Base-by-base conservation (phyloP, 2,113 vertebrate genomes). In the Phrynocephalus versicolor region DNA sequence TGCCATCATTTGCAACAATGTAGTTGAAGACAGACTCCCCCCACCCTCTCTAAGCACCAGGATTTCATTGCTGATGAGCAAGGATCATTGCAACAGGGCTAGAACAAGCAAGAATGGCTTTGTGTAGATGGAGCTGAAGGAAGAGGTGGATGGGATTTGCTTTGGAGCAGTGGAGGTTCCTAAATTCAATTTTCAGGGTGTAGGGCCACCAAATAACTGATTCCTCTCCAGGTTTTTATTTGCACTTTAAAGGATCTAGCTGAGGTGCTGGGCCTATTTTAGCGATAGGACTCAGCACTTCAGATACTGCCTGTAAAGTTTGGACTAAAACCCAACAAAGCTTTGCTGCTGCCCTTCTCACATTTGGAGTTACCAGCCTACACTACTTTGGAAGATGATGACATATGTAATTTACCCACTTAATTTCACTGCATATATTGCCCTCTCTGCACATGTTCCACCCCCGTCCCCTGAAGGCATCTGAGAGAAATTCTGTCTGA, bases 401-500 rank as follows among this genome's bases (percentile, higher is more conserved):
- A 21, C 15, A 81, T 70, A 55, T 69, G 30, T 69, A 45, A 30
- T 19, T 67, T 2, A 6, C 37, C 30, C 39, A 57, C 45, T 74
- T 62, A 57, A 83, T 78, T 39, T 1, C 80, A 80, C 87, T 55
- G 72, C 87, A 88, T 90, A 57, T 39, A 41, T 35, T n/a, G 39
- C 25, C 33, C 21, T 14, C 30, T 35, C 14, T 51, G 6, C 18
- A 0, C 3, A 13, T 14, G 21, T 83, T n/a, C 6, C 65, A 69
- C 41, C 57, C 77, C 21, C n/a, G n/a, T n/a, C n/a, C n/a, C n/a
- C n/a, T n/a, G n/a, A n/a, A 21, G 86, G 83, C 85, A 62, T 30
- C 45, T 82, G 70, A 87, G 86, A 79, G 37, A 39, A 85, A 3
- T 71, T 83, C 18, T 30, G 30, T 60, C 72, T 88, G 91, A 92